These are phyloP conservation scores for Podabrus alpinus DNA, from an alignment of 2,888 invertebrate species.

Conservation along the genomic window DNA sequence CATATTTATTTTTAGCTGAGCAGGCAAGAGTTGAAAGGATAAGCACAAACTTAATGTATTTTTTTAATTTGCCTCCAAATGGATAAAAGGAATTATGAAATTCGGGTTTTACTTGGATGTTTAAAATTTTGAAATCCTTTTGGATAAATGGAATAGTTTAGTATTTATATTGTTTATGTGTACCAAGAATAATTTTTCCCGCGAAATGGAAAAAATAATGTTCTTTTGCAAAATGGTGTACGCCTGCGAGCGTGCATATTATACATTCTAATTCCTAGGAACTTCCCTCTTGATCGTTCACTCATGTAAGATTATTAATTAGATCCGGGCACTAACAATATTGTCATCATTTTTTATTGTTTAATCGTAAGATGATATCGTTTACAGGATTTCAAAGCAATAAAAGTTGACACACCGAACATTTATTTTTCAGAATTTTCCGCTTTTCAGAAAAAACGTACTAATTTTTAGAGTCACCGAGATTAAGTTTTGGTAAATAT, in stretches of 20 bases:
- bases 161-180: neutral
- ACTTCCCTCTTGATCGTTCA: neutral
- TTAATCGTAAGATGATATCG: neutral
- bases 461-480: no score
- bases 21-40: neutral
- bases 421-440: no score
- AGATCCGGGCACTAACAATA: neutral
- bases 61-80: neutral
- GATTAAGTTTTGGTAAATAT: no score
- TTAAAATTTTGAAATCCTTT: neutral
- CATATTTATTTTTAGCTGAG: neutral
- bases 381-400: neutral
- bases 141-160: neutral
- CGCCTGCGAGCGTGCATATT: neutral
- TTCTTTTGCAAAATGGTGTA: neutral
- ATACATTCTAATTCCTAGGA: neutral
- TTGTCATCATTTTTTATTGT: neutral
- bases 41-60: neutral
- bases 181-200: no score
- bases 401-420: neutral
- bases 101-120: neutral
- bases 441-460: no score
- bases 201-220: neutral
- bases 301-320: neutral
- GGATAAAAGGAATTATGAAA: neutral